A percentile compares a stretch with the other conserved stretches of the same genome.
Evolutionary conservation across 2,888 invertebrate genomes (phyloP).

Genomic region (Chymomyza amoena): DNA sequence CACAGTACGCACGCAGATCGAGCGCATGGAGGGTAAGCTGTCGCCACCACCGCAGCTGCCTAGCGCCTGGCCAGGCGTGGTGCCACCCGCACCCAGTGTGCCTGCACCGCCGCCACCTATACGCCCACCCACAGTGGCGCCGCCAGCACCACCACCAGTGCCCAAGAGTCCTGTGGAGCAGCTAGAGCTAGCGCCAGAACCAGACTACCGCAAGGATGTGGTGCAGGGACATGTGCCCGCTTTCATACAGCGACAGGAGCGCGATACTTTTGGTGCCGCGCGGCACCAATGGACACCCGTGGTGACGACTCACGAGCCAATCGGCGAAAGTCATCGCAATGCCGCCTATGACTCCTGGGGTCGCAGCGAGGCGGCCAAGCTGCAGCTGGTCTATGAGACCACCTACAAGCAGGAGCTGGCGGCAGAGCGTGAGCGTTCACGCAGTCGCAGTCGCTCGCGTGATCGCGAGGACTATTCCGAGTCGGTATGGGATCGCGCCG

Average conservation of each 20-base stretch:
- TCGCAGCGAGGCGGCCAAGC: constrained; percentile 78
- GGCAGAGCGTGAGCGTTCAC: constrained; percentile 75
- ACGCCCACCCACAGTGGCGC: constrained; percentile 80
- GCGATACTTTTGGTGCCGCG: constrained; percentile 87
- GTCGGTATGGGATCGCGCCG: constrained; percentile 79
- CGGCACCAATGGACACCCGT: constrained; percentile 82
- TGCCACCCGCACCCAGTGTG: constrained; percentile 82
- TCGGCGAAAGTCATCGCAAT: constrained; percentile 66
- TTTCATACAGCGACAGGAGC: constrained; percentile 85
- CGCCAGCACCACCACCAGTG: constrained; percentile 83
- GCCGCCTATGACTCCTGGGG: constrained; percentile 78
- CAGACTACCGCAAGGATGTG: constrained; percentile 68
- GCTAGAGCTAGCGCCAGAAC: constrained; percentile 37
- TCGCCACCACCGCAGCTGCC: constrained; percentile 79
- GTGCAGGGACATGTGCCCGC: constrained; percentile 72
- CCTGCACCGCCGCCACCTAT: constrained; percentile 82
- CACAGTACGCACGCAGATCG: constrained; percentile 80
- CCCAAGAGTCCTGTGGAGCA: constrained; percentile 80
- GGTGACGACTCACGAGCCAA: neutral
- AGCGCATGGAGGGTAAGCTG: constrained; percentile 81
- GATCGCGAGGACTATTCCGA: constrained; percentile 79
- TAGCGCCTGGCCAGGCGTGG: constrained; percentile 83
- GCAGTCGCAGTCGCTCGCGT: constrained; percentile 77
- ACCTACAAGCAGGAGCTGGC: constrained; percentile 75
- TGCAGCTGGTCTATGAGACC: constrained; percentile 78